Evolutionary conservation across 1,140 invertebrate species (phyloP).

Genomic region (Psix sp.): DNA sequence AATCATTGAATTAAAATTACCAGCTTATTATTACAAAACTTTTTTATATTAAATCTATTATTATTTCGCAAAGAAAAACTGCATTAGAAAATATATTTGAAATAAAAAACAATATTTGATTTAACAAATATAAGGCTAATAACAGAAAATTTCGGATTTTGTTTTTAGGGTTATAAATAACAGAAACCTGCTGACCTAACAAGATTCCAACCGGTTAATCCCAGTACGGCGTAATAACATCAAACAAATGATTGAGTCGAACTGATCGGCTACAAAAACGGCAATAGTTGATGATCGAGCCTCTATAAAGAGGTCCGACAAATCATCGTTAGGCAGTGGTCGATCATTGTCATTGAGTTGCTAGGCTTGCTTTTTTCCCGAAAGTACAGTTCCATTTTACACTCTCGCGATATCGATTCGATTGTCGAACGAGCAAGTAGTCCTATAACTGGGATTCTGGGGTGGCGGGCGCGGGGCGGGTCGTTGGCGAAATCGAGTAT

Average conservation of each 20-base stretch:
- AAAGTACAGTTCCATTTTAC: slow-evolving; percentile 26
- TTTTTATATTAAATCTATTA: too few relatives aligned
- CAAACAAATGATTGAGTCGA: slow-evolving; percentile 26
- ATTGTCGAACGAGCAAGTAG: slow-evolving; percentile 50
- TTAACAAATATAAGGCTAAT: too few relatives aligned
- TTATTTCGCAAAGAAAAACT: too few relatives aligned
- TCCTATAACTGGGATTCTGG: slow-evolving; percentile 36
- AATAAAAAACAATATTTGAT: too few relatives aligned
- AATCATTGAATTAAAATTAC: too few relatives aligned
- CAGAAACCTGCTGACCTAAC: slow-evolving; percentile 30
- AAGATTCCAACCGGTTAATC: slow-evolving; percentile 39
- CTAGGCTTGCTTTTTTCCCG: not conserved
- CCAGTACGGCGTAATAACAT: slow-evolving; percentile 19
- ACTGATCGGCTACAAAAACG: slow-evolving; percentile 22
- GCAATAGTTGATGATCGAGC: slow-evolving; percentile 17
- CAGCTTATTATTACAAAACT: too few relatives aligned
- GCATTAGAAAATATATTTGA: too few relatives aligned
- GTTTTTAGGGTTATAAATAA: slow-evolving; percentile 24
- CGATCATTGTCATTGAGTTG: slow-evolving; percentile 11
- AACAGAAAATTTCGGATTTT: slow-evolving; percentile 25
- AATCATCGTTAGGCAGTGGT: slow-evolving; percentile 26
- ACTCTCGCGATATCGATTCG: slow-evolving; percentile 54
- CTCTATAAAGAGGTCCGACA: slow-evolving; percentile 14
- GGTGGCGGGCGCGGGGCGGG: slow-evolving; percentile 8
- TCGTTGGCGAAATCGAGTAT: slow-evolving; percentile 41